Percentiles rank a stretch among this genome's conserved stretches.
These are phyloP conservation scores for Pristionchus exspectatus DNA, from an alignment of 2,888 invertebrate species.

Conservation along the genomic window DNA sequence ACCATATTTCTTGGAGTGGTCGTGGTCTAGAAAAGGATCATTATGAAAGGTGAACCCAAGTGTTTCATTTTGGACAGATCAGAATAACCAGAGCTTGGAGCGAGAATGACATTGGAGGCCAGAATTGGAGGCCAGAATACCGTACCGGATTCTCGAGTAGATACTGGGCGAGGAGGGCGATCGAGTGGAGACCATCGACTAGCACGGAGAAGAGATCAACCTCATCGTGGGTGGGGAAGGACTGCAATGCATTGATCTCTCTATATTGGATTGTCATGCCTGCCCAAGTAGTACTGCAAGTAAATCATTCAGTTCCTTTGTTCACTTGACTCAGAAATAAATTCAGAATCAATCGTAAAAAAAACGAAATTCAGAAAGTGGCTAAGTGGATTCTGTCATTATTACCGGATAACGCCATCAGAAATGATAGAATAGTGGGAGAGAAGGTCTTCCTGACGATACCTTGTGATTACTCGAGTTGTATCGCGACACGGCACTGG, in stretches of 20 bases:
- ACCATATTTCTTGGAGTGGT: background rate
- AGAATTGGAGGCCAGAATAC: no score
- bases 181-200: background rate
- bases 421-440: no score
- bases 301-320: no score
- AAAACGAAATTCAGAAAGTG: background rate
- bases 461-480: background rate
- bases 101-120: no score
- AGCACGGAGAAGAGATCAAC: background rate
- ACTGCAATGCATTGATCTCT: background rate
- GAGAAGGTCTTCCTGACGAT: background rate
- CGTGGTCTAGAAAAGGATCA: background rate
- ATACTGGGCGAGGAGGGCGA: constrained; percentile 30
- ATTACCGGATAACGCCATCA: no score
- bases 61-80: no score
- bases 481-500: constrained; percentile 18
- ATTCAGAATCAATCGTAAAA: no score
- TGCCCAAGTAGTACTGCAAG: no score
- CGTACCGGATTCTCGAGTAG: constrained; percentile 35
- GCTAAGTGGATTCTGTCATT: background rate
- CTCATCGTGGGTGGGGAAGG: background rate
- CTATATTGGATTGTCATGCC: no score
- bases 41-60: no score
- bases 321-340: no score
- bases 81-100: no score